These are phyloP conservation scores for Epinephelus fuscoguttatus DNA, from an alignment of 2,113 vertebrate species.

Conservation along the genomic window DNA sequence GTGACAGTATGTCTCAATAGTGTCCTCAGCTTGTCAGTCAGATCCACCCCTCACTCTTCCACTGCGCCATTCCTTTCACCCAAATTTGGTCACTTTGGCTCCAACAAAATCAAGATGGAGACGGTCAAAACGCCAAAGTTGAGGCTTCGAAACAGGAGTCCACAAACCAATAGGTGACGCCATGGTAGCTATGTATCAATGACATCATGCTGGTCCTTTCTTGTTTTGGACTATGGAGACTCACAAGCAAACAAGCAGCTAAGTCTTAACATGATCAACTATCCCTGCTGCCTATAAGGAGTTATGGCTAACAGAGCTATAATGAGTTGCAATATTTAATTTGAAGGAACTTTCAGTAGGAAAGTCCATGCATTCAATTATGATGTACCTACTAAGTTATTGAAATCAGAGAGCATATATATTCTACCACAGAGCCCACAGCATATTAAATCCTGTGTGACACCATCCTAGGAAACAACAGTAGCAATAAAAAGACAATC, in stretches of 20 bases:
- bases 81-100: too few species aligned
- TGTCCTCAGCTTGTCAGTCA: too few species aligned
- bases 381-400: background rate
- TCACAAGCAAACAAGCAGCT: background rate
- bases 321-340: background rate
- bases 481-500: slow-evolving; percentile 5
- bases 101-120: too few species aligned
- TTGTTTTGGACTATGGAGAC: background rate
- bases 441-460: background rate
- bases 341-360: background rate
- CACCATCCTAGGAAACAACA: background rate
- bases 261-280: background rate
- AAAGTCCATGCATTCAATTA: background rate
- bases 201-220: background rate
- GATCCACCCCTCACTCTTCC: too few species aligned
- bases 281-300: background rate
- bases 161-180: too few species aligned
- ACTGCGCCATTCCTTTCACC: too few species aligned
- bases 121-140: too few species aligned
- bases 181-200: background rate
- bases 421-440: background rate
- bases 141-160: too few species aligned
- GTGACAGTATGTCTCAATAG: too few species aligned
- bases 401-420: background rate
- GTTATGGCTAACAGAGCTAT: background rate